Percentiles rank a stretch among this genome's conserved stretches.
These are phyloP conservation scores for Cephus pulcher DNA, from an alignment of 2,888 invertebrate species.

Conservation along the genomic window DNA sequence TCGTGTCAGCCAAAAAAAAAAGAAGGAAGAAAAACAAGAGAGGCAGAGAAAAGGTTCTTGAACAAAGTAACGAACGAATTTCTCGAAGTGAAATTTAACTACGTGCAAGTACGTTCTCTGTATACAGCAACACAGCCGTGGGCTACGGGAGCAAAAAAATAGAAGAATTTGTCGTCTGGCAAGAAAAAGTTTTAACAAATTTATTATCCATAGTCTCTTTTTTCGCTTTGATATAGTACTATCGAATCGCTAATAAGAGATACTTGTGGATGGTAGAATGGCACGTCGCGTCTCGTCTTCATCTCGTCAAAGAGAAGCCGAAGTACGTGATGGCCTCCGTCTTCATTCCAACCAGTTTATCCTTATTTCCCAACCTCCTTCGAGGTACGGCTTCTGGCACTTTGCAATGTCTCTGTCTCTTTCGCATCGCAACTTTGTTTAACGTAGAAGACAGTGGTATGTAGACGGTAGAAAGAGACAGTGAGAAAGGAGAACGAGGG, in stretches of 20 bases:
- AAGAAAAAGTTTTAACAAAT: slow-evolving; percentile 14
- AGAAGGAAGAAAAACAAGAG: neutral
- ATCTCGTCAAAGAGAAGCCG: slow-evolving; percentile 30
- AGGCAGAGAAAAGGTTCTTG: neutral
- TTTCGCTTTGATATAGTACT: slow-evolving; percentile 24
- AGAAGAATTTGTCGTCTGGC: neutral
- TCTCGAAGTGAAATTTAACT: neutral
- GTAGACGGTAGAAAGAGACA: neutral
- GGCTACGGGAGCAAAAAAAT: neutral
- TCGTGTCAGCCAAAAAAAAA: neutral
- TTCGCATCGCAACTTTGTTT: neutral
- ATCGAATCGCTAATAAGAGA: slow-evolving; percentile 21
- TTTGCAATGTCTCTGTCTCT: neutral
- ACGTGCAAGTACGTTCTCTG: neutral
- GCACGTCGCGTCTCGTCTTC: slow-evolving; percentile 14
- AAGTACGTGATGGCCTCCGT: slow-evolving; percentile 5
- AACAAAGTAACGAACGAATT: neutral
- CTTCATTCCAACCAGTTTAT: slow-evolving; percentile 8
- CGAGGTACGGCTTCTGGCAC: neutral
- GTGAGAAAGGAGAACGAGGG: neutral
- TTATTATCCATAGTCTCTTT: slow-evolving; percentile 21
- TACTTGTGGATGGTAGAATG: slow-evolving; percentile 6
- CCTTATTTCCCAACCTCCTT: neutral
- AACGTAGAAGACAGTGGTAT: neutral
- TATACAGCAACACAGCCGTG: neutral